Conservation (phyloP, 2,888 invertebrate species). For the Cataglyphis albicans region DNA sequence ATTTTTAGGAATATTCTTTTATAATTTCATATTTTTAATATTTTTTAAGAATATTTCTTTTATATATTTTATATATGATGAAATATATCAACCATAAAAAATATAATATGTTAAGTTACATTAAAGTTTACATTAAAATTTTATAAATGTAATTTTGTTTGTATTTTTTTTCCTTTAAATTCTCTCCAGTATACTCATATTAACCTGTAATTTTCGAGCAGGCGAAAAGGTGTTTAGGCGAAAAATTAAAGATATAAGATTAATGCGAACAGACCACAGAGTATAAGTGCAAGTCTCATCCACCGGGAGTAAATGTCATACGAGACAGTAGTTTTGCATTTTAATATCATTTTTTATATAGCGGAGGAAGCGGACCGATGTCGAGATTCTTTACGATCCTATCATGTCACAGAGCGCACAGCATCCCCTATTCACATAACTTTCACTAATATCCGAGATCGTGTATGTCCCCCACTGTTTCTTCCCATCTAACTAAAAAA, state of each 20-base stretch:
- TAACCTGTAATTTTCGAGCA: constrained; percentile 4
- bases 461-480: constrained; percentile 72
- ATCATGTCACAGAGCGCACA: constrained; percentile 62
- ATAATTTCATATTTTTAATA: no score
- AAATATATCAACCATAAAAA: no score
- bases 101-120: no score
- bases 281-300: neutral
- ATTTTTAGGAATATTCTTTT: no score
- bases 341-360: constrained; percentile 39
- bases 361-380: constrained; percentile 14
- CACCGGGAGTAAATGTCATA: constrained; percentile 39
- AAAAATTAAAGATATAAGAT: constrained; percentile 26
- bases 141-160: neutral
- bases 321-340: constrained; percentile 47
- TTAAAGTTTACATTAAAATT: no score
- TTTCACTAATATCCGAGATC: constrained; percentile 63
- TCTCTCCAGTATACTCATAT: neutral
- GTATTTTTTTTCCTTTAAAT: neutral
- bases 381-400: constrained; percentile 40
- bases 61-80: no score
- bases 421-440: constrained; percentile 66
- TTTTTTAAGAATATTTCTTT: no score
- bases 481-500: constrained; percentile 57
- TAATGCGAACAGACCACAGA: neutral
- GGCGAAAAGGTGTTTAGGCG: neutral